Conservation (phyloP, 1,140 invertebrate species). For the Lerema accius region DNA sequence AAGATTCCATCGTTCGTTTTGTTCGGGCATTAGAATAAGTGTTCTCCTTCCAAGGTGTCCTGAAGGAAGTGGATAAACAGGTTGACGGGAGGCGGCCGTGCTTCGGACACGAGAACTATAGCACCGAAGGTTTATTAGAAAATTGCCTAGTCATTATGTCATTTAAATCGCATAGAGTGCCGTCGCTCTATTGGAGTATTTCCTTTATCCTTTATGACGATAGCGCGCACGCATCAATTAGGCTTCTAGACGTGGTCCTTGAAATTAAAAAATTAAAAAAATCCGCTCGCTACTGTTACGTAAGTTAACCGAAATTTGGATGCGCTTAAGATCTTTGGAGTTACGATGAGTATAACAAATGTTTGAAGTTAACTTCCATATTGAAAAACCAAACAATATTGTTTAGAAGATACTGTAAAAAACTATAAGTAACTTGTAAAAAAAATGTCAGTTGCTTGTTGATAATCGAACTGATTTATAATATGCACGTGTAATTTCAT, state of each 20-base stretch:
- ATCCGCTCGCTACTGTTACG: constrained; percentile 4
- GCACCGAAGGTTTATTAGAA: constrained; percentile 82
- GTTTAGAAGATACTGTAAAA: too few species aligned
- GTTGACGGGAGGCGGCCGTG: constrained; percentile 64
- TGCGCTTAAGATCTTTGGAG: neutral
- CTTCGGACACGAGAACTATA: constrained; percentile 71
- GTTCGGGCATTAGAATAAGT: constrained; percentile 29
- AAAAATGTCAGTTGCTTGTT: too few species aligned
- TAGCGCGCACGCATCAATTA: constrained; percentile 78
- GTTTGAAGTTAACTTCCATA: too few species aligned
- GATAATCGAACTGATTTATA: too few species aligned
- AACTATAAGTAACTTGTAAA: too few species aligned
- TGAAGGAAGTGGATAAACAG: constrained; percentile 75
- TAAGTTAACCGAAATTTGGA: neutral
- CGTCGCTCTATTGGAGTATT: constrained; percentile 80
- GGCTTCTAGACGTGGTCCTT: constrained; percentile 64
- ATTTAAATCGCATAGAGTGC: constrained; percentile 82
- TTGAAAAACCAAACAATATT: too few species aligned
- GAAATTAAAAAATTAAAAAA: constrained; percentile 41
- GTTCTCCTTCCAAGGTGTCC: constrained; percentile 63
- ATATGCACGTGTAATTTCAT: neutral
- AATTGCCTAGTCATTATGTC: constrained; percentile 82
- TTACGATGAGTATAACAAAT: too few species aligned
- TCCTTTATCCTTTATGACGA: constrained; percentile 82
- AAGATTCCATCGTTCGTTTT: constrained; percentile 26